These are phyloP conservation scores for Himantopus leucocephalus DNA, from an alignment of 2,113 vertebrate species.

Conservation along the genomic window DNA sequence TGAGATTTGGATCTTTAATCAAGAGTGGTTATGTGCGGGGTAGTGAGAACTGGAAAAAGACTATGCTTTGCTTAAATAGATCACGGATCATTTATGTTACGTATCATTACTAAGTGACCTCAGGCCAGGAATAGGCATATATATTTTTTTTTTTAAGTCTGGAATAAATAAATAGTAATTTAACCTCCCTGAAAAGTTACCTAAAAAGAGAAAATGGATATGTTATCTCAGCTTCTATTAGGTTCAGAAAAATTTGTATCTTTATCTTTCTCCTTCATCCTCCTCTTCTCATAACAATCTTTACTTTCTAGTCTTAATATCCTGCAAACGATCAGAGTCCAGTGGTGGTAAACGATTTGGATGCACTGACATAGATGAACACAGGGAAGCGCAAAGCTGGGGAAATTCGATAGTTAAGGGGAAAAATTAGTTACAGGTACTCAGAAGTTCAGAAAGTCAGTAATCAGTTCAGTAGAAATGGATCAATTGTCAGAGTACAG, in stretches of 20 bases:
- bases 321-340: not conserved
- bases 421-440: not conserved
- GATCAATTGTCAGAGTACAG: not conserved
- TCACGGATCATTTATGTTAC: not conserved
- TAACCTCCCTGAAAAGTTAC: not conserved
- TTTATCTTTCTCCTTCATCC: not conserved
- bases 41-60: not conserved
- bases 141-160: not conserved
- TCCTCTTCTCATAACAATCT: not conserved
- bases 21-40: not conserved
- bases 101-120: not conserved
- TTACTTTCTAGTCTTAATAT: not conserved
- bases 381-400: not conserved
- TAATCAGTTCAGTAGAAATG: not conserved
- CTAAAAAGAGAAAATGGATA: not conserved
- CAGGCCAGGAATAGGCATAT: not conserved
- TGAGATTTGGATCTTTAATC: not conserved
- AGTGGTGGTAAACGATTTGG: not conserved
- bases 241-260: not conserved
- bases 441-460: not conserved
- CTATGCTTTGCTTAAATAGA: not conserved
- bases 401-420: not conserved
- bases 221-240: not conserved
- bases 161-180: not conserved
- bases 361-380: not conserved